These are phyloP conservation scores for Poecilia latipinna DNA, from an alignment of 2,113 vertebrate genomes.

Conservation along the genomic window DNA sequence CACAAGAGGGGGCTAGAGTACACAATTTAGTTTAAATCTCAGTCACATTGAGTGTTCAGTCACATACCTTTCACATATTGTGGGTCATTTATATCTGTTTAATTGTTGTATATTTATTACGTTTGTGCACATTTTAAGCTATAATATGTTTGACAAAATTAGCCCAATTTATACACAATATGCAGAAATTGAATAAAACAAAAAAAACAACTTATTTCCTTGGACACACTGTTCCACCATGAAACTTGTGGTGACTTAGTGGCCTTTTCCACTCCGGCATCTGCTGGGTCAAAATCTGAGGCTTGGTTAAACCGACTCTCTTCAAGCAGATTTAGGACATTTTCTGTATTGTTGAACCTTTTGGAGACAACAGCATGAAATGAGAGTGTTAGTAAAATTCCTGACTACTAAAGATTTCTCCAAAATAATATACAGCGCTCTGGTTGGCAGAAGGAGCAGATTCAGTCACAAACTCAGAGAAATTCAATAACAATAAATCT, in stretches of 20 bases:
- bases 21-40: constrained; percentile 6
- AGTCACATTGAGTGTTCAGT: not conserved
- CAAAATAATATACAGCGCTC: no score
- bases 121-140: not conserved
- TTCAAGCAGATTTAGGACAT: not conserved
- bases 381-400: not conserved
- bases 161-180: no score
- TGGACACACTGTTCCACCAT: not conserved
- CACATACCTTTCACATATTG: not conserved
- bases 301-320: not conserved
- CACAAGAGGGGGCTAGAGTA: constrained; percentile 65
- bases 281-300: not conserved
- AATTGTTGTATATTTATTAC: not conserved
- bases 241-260: not conserved
- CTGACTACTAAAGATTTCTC: not conserved
- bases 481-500: no score
- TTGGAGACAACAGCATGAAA: not conserved
- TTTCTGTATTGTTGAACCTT: not conserved
- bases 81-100: not conserved
- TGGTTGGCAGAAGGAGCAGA: no score
- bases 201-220: not conserved
- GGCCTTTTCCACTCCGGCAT: not conserved
- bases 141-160: no score
- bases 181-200: no score
- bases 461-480: no score